Evolutionary conservation across 2,797 vertebrate species (phyloP), one percentile per base, ranked within the genome.

Genomic region (Hipposideros larvatus): DNA sequence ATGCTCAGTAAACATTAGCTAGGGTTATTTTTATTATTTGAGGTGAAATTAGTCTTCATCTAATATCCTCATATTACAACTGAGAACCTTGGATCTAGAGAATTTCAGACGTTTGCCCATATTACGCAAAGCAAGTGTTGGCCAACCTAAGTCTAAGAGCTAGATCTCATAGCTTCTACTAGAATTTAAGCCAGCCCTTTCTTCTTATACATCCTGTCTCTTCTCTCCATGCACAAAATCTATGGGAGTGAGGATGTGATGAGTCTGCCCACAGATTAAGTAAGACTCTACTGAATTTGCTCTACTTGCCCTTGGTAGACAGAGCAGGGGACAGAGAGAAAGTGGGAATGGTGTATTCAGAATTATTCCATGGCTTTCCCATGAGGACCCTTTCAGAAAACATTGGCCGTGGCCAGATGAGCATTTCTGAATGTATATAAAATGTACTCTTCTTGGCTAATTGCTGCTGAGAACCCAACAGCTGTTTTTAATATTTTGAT

Each of bases 401-500:
- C 86, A 78, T 21, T 41, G 24, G 31, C 71, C 10, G 7, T 9
- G 11, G 41, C 83, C 63, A 79, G 37, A 14, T 10, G 15, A 88
- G 48, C 41, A 21, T 59, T 87, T 84, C 68, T 41, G 26, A 74
- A 34, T 85, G 48, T n/a, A 28, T 8, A 22, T 41, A 70, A 77
- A 59, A 88, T 74, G 46, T 34, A 63, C 21, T 82, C 46, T 95
- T 83, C 68, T 86, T 88, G 79, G 83, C 11, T 65, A 92, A 92
- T 48, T 87, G 18, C 51, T 34, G 4, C 61, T 85, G 41, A 57
- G 70, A 88, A 59, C 21, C 34, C 48, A 85, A 46, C 15, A 92
- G 85, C 85, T 94, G 57, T 66, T 91, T 87, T 85, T 68, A 91
- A 63, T 78, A 94, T 63, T 91, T 85, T 86, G 71, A 77, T 85